Base-by-base conservation (phyloP, 2,888 invertebrate genomes). In the Psylliodes chrysocephalus region DNA sequence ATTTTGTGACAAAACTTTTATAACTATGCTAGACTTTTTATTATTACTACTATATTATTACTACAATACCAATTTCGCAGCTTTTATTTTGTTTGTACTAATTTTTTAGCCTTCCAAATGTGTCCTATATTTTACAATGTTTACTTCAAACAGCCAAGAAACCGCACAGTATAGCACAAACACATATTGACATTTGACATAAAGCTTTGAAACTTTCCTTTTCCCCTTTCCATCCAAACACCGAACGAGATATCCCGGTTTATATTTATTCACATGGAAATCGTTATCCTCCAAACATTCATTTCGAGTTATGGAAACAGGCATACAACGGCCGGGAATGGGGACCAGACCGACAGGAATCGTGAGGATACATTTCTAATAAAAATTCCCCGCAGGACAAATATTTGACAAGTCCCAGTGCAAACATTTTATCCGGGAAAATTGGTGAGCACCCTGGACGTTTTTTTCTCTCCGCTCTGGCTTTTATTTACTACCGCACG, bases 331-430 rank as follows among this genome's bases (percentile, higher is more conserved):
- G 19, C n/a, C 35, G 30, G 15, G 15, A 19, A n/a, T 19, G 40
- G 10, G 15, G 14, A 51, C 10, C 12, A 15, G 18, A 18, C 22
- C n/a, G 22, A 18, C 49, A 59, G 47, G 22, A 63, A 53, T 38
- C 47, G 59, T 47, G 40, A 46, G 55, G 60, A 60, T 60, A 64
- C 64, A 64, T 64, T 64, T 64, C 64, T 64, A 64, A 64, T 64
- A 64, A 60, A 64, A 60, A 49, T 64, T 60, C 60, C 53, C 51
- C 60, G 28, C 55, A 60, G 55, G 64, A 55, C 64, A 64, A 64
- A 64, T 64, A 64, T 64, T 64, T 64, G 64, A 51, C 60, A 55
- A 55, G 51, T 64, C 51, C 55, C 64, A 60, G 44, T 52, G 60
- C 64, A 60, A 64, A 60, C 60, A 64, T 64, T 54, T 60, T 38